Evolutionary conservation across 2,113 vertebrate genomes (phyloP).

Genomic region (Poecile atricapillus): DNA sequence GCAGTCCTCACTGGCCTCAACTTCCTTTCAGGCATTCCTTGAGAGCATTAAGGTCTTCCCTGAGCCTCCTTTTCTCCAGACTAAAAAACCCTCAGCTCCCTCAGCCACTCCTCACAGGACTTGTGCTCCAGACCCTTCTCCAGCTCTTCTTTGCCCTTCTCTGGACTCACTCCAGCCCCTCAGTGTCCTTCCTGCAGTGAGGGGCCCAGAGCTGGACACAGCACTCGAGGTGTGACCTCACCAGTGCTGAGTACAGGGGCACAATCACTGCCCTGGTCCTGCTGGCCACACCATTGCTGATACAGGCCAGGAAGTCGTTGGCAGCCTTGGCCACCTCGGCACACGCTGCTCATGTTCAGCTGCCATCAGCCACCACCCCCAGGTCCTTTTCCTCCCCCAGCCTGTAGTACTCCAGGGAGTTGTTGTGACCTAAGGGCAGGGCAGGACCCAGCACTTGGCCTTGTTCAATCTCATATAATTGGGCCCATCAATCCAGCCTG

Average conservation of each 20-base stretch:
- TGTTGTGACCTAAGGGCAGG: not conserved
- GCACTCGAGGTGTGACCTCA: accelerated
- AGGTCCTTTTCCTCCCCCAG: not conserved
- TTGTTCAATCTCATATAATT: not conserved
- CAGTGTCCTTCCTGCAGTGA: not conserved
- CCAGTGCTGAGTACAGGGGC: accelerated
- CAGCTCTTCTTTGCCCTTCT: not conserved
- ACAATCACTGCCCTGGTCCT: accelerated
- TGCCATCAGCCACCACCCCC: accelerated
- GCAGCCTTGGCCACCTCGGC: not conserved
- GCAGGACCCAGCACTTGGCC: not conserved
- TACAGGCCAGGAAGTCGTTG: not conserved
- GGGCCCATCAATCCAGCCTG: not conserved
- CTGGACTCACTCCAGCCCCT: not conserved
- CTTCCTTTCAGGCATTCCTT: not conserved
- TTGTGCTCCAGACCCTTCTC: not conserved
- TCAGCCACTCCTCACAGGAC: not conserved
- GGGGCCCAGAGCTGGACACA: not conserved
- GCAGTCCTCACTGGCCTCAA: not conserved
- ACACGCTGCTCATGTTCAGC: not conserved
- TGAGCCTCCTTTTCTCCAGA: not conserved
- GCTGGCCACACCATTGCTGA: not conserved
- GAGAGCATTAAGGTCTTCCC: not conserved
- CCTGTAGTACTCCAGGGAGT: not conserved
- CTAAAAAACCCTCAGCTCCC: not conserved